Evolutionary conservation across 2,888 invertebrate species (phyloP).

Genomic region (Coelinius sp.): DNA sequence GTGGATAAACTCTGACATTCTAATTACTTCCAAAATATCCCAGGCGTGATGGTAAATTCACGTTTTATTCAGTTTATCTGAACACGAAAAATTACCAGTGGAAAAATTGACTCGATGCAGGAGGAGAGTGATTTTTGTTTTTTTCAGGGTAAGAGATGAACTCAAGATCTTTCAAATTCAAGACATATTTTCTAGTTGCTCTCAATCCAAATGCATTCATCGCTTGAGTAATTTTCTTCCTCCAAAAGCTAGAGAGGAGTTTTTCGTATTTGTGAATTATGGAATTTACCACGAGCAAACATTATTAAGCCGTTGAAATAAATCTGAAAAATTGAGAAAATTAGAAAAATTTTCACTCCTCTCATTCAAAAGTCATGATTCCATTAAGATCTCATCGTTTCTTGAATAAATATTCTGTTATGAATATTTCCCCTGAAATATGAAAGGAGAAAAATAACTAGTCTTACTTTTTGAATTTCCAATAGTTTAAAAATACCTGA

Average conservation of each 20-base stretch:
- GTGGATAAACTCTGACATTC: background rate
- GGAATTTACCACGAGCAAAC: background rate
- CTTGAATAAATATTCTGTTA: constrained; percentile 5
- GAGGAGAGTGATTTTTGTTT: background rate
- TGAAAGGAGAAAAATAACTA: background rate
- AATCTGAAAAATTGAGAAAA: background rate
- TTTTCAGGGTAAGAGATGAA: background rate
- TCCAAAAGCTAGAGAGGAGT: background rate
- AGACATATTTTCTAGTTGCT: background rate
- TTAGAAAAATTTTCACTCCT: background rate
- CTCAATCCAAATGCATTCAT: background rate
- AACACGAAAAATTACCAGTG: background rate
- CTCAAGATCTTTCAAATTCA: background rate
- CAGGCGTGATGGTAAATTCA: background rate
- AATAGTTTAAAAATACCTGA: background rate
- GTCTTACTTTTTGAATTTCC: background rate
- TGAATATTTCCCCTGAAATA: background rate
- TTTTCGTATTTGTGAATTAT: background rate
- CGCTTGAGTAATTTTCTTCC: background rate
- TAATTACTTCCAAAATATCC: background rate
- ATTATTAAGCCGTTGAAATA: background rate
- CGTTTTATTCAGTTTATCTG: background rate
- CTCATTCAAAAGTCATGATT: background rate
- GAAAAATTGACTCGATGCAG: background rate
- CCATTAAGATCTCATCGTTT: constrained; percentile 2